Conservation (phyloP, 2,113 vertebrate species). For the Polypterus bichir region DNA sequence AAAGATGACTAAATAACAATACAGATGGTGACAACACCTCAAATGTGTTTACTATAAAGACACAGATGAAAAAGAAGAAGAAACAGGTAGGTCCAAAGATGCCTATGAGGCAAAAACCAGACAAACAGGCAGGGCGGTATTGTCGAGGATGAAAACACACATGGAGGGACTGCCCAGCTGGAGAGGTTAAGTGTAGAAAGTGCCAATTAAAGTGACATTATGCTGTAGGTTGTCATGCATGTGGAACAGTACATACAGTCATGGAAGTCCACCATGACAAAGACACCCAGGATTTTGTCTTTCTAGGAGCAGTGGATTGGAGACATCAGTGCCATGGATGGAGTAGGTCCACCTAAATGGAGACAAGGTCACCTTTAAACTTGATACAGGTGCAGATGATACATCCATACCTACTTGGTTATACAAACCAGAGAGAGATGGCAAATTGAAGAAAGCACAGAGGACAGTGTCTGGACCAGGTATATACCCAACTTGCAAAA, state of each 20-base stretch:
- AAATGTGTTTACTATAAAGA: background rate
- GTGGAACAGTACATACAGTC: too few species aligned
- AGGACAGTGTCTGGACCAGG: conserved; percentile 2
- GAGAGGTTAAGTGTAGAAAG: conserved; percentile 10
- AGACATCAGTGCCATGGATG: background rate
- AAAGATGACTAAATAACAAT: background rate
- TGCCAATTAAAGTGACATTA: conserved; percentile 8
- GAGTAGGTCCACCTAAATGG: conserved; percentile 8
- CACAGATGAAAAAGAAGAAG: too few species aligned
- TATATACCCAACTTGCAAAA: conserved; percentile 2
- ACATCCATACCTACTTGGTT: background rate
- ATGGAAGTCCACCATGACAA: too few species aligned
- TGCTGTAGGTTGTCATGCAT: background rate
- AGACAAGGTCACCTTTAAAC: background rate
- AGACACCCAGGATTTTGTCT: too few species aligned
- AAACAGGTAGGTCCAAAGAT: conserved; percentile 2
- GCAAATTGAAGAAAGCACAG: background rate
- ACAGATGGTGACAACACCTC: background rate
- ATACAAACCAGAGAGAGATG: background rate
- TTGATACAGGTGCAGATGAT: conserved; percentile 1
- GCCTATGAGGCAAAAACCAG: background rate
- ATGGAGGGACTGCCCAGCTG: conserved; percentile 17
- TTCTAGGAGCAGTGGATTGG: too few species aligned
- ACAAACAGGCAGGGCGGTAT: background rate
- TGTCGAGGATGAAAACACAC: conserved; percentile 6